These are phyloP conservation scores for Lordiphosa mommai DNA, from an alignment of 1,140 invertebrate species.

Conservation along the genomic window DNA sequence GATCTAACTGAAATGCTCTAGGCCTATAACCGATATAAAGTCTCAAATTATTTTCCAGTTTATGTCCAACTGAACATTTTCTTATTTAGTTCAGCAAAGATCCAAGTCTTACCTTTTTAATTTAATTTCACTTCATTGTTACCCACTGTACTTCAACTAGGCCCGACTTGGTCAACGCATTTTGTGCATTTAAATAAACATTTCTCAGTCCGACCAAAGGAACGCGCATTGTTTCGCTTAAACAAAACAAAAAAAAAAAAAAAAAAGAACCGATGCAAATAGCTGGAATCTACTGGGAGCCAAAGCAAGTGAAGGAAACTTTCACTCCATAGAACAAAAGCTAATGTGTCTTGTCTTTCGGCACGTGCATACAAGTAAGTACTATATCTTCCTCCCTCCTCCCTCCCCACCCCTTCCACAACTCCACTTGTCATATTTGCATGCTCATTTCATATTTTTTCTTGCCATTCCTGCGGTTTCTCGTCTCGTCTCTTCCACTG, in stretches of 20 bases:
- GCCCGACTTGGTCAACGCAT: conserved; percentile 48
- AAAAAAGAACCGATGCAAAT: conserved; percentile 15
- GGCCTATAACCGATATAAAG: too few species aligned
- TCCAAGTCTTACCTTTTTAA: too few species aligned
- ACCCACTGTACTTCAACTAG: conserved; percentile 25
- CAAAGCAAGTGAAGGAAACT: conserved; percentile 29
- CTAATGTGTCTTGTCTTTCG: conserved; percentile 58
- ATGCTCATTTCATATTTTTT: conserved; percentile 70
- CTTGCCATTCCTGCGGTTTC: neutral
- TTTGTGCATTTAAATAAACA: conserved; percentile 77
- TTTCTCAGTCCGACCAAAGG: conserved; percentile 45
- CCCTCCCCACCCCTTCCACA: neutral
- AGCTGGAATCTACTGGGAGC: conserved; percentile 31
- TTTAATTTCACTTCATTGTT: too few species aligned
- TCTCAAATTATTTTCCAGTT: too few species aligned
- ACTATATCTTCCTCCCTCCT: neutral
- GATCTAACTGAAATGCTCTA: too few species aligned
- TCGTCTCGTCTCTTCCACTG: neutral
- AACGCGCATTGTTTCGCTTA: conserved; percentile 53
- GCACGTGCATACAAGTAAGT: conserved; percentile 48
- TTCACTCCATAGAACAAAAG: conserved; percentile 64
- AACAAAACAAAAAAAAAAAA: conserved; percentile 29
- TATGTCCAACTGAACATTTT: too few species aligned
- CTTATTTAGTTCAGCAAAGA: too few species aligned
- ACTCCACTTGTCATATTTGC: conserved; percentile 49